These are phyloP conservation scores for Hydrotaea cyrtoneurina DNA, from an alignment of 2,888 invertebrate species.

Conservation along the genomic window DNA sequence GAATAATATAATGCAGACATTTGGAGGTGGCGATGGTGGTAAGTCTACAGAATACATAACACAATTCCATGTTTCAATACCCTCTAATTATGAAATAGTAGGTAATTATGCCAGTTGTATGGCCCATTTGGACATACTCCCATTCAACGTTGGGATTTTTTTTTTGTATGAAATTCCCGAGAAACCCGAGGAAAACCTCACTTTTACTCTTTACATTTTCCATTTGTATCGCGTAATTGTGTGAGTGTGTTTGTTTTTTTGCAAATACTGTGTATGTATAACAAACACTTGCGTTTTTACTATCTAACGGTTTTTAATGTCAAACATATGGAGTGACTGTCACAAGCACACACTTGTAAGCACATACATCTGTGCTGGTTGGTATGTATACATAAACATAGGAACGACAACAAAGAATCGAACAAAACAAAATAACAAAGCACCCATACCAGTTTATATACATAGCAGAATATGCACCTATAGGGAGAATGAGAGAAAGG, in stretches of 20 bases:
- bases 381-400: background rate
- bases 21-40: conserved; percentile 62
- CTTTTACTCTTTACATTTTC: conserved; percentile 37
- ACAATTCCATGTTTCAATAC: background rate
- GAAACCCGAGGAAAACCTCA: background rate
- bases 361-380: background rate
- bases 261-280: conserved; percentile 59
- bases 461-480: background rate
- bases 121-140: too few species aligned
- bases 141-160: too few species aligned
- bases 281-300: conserved; percentile 57
- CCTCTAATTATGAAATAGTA: too few species aligned
- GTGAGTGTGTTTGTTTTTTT: conserved; percentile 22
- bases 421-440: conserved; percentile 32
- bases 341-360: background rate
- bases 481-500: background rate
- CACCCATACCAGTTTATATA: conserved; percentile 16
- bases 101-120: too few species aligned
- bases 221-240: background rate
- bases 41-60: conserved; percentile 50
- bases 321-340: conserved; percentile 56
- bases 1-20: conserved; percentile 66
- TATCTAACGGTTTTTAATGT: conserved; percentile 63
- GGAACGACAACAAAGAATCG: conserved; percentile 6
- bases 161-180: too few species aligned